Conservation (phyloP, 2,888 invertebrate species). For the Teleogryllus oceanicus region DNA sequence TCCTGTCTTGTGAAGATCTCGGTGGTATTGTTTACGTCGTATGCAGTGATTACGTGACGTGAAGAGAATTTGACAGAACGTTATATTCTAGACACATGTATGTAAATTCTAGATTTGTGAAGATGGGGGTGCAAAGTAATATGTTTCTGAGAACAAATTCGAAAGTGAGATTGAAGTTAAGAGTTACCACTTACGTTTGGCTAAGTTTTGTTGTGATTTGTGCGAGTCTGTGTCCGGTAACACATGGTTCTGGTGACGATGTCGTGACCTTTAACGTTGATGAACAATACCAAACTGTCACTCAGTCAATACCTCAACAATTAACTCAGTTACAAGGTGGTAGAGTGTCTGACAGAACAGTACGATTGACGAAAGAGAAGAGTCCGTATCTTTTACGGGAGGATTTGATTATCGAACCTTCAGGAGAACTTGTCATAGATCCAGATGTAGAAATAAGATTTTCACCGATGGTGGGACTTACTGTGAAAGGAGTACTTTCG, state of each 20-base stretch:
- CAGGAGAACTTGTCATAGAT: constrained; percentile 79
- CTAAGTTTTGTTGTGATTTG: constrained; percentile 21
- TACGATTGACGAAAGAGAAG: constrained; percentile 52
- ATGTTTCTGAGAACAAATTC: background rate
- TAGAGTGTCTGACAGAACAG: constrained; percentile 57
- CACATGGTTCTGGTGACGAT: background rate
- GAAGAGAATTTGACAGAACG: background rate
- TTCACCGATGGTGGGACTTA: constrained; percentile 89
- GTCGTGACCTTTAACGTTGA: background rate
- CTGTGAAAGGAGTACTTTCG: constrained; percentile 81
- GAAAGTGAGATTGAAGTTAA: background rate
- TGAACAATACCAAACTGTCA: constrained; percentile 12
- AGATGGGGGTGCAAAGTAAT: background rate
- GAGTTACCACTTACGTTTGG: background rate
- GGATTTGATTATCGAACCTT: constrained; percentile 73
- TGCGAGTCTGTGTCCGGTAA: background rate
- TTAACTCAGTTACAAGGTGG: constrained; percentile 46
- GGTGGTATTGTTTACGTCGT: too few species aligned
- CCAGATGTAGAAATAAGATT: constrained; percentile 88
- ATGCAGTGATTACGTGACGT: too few species aligned
- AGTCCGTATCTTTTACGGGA: constrained; percentile 76
- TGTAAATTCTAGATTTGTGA: background rate
- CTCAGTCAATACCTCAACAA: constrained; percentile 18
- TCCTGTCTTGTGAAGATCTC: too few species aligned
- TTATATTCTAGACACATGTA: background rate